A percentile compares a stretch with the other conserved stretches of the same genome.
Conservation (phyloP, 2,888 invertebrate species). For the Mellilla xanthometata region DNA sequence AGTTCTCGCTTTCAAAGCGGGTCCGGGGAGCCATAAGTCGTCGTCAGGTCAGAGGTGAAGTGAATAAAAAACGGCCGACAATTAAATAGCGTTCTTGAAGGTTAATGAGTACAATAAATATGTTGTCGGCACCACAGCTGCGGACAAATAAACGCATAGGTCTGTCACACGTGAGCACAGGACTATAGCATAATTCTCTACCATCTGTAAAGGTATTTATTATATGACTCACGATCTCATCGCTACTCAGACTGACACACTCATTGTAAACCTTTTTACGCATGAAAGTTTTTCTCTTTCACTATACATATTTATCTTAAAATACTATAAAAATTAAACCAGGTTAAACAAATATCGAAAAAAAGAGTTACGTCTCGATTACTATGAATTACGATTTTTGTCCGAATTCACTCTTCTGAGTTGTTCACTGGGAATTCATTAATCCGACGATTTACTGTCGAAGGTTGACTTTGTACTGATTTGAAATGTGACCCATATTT, state of each 20-base stretch:
- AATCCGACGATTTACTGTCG: conserved; percentile 54
- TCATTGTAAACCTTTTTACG: conserved; percentile 63
- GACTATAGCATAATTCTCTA: conserved; percentile 27
- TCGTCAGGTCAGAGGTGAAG: conserved; percentile 79
- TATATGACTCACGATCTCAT: conserved; percentile 30
- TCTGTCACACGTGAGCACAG: conserved; percentile 72
- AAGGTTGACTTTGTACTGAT: conserved; percentile 33
- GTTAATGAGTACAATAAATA: conserved; percentile 83
- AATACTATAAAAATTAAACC: conserved; percentile 50
- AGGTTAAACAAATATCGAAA: conserved; percentile 53
- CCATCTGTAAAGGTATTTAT: conserved; percentile 45
- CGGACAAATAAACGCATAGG: conserved; percentile 76
- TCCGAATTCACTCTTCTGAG: conserved; percentile 35
- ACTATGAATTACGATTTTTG: conserved; percentile 20
- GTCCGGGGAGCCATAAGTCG: conserved; percentile 80
- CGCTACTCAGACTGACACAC: conserved; percentile 62
- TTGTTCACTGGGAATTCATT: conserved; percentile 45
- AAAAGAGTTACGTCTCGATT: conserved; percentile 39
- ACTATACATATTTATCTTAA: conserved; percentile 47
- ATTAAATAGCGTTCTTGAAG: conserved; percentile 83
- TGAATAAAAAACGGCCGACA: conserved; percentile 82
- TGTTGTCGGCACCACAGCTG: conserved; percentile 82
- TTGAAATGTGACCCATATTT: conserved; percentile 57
- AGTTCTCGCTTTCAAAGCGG: conserved; percentile 79
- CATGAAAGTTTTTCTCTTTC: conserved; percentile 20